Conservation (phyloP, 2,113 vertebrate species). For the Tenebrosternarchus preto region DNA sequence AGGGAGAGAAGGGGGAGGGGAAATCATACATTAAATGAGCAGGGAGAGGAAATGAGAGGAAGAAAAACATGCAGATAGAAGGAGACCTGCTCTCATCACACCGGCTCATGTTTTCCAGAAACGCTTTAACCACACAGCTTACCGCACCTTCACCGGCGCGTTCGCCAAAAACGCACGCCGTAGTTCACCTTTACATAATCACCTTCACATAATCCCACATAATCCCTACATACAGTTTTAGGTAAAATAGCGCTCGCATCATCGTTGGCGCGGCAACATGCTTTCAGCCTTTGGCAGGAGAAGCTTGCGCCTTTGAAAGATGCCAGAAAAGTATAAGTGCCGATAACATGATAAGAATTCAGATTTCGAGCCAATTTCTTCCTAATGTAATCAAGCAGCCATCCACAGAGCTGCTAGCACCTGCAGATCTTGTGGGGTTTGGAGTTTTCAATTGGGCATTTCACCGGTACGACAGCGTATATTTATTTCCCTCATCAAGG, state of each 20-base stretch:
- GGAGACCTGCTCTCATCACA: conserved; percentile 1
- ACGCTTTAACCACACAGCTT: conserved; percentile 26
- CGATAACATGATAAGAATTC: background rate
- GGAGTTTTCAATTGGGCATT: conserved; percentile 52
- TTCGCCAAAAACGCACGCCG: conserved; percentile 6
- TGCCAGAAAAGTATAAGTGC: background rate
- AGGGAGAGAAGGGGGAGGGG: conserved; percentile 39
- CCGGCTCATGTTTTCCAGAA: background rate
- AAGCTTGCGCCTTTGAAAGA: background rate
- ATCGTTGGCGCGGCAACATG: conserved; percentile 3
- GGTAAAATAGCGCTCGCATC: conserved; percentile 7
- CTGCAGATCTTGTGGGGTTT: too few relatives aligned
- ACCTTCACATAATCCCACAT: conserved; percentile 31
- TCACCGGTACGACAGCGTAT: conserved; percentile 42
- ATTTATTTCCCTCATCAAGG: conserved; percentile 18
- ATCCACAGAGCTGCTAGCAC: background rate
- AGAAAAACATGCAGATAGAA: conserved; percentile 36
- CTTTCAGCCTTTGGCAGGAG: background rate
- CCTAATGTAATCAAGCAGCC: conserved; percentile 11
- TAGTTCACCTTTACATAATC: conserved; percentile 43
- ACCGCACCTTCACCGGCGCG: conserved; percentile 4
- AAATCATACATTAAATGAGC: conserved; percentile 65
- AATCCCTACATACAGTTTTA: conserved; percentile 17
- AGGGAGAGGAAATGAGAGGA: conserved; percentile 63
- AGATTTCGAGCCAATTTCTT: background rate